Evolutionary conservation across 2,888 invertebrate species (phyloP), one percentile per base, ranked within the genome.

Genomic region (Drosophila testacea): DNA sequence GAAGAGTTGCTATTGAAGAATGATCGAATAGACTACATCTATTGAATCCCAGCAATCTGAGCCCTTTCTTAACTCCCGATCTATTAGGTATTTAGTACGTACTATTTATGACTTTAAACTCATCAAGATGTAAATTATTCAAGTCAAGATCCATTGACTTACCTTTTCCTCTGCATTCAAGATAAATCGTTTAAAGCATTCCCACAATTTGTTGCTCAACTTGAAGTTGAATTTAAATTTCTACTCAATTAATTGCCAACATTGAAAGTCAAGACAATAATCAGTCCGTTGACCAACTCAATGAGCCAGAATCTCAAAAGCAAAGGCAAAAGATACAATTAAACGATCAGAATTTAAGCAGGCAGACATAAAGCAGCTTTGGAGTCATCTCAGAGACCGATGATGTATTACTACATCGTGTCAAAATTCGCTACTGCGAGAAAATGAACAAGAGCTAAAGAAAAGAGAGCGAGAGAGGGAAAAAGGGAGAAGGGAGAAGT

Each of bases 341-440:
- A 88, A 83, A 86, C 74, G 59, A 88, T 86, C 86, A 79, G 51
- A 47, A 60, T 51, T 52, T 41, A 75, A 44, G 22, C 46, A 50
- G 41, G 22, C 10, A 41, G 41, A 62, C 56, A 51, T 30, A 69
- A 70, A 77, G 67, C 77, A 41, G 80, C 69, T 61, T 60, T 61
- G 30, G 41, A 69, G 38, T 39, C 56, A 62, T 67, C 68, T 39
- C 42, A 22, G 22, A 2, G 52, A 27, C 13, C 68, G 87, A 60
- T 83, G 89, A 85, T 89, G 89, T 73, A 84, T 84, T 83, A 70
- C 61, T 34, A 36, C 70, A 66, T 36, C 79, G 63, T 68, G 83
- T 88, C 88, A 77, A 52, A 72, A 82, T 89, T 87, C 59, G 89
- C 84, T 84, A 89, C 88, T 60, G 84, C 50, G 27, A 27, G 36